Conservation (phyloP, 2,888 invertebrate species). For the Ptilodon capucinus region DNA sequence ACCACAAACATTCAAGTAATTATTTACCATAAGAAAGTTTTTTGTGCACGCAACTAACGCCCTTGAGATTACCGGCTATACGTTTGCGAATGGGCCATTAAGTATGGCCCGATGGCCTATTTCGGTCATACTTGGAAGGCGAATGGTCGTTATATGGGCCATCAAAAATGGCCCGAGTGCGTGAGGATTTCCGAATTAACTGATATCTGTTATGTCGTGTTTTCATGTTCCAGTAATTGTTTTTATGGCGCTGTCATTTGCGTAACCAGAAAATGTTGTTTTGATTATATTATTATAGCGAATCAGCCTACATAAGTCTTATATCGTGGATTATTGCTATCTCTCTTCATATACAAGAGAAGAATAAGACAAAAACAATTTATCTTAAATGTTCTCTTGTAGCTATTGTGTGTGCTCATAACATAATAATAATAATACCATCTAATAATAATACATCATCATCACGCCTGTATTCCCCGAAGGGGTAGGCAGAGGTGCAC, state of each 20-base stretch:
- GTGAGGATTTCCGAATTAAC: background rate
- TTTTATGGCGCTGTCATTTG: background rate
- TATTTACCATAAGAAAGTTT: conserved; percentile 14
- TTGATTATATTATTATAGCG: no score
- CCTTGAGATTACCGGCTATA: conserved; percentile 18
- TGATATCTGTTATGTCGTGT: background rate
- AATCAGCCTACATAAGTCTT: no score
- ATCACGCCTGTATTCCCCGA: no score
- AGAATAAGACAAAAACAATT: no score
- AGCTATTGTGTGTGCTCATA: no score
- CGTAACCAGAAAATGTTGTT: no score
- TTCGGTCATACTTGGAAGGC: conserved; percentile 30
- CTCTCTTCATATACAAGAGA: no score
- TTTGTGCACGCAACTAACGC: conserved; percentile 17
- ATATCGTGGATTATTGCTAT: no score
- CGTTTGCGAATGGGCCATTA: conserved; percentile 35
- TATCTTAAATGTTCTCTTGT: no score
- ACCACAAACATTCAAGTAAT: conserved; percentile 16
- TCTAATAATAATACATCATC: no score
- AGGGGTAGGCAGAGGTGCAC: no score
- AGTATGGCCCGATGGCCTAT: conserved; percentile 37
- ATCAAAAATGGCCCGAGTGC: conserved; percentile 20
- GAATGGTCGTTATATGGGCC: conserved; percentile 37
- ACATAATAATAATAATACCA: no score
- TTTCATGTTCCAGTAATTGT: background rate